Evolutionary conservation across 35 echinoderm and acorn worm species (phyloP).

Genomic region (Nesometra sesokonis): DNA sequence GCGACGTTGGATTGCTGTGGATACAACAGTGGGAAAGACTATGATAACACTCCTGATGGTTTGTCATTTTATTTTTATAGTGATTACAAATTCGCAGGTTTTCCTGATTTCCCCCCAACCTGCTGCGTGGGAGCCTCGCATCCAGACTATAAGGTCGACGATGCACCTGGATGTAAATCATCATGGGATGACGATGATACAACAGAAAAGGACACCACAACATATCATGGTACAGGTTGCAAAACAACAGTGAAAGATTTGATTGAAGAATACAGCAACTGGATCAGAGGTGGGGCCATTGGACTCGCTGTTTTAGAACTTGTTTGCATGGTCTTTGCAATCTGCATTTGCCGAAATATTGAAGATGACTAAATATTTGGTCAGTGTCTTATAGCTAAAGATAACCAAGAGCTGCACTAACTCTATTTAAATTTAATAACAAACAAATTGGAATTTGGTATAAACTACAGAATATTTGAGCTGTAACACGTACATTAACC

Average conservation of each 20-base stretch:
- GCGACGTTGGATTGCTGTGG: neutral
- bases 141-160: neutral
- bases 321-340: neutral
- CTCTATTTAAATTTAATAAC: no score
- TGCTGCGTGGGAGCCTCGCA: neutral
- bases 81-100: neutral
- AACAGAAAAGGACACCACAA: neutral
- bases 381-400: no score
- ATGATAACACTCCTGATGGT: neutral
- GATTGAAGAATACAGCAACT: neutral
- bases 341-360: neutral
- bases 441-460: no score
- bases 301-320: neutral
- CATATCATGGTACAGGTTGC: neutral
- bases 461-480: no score
- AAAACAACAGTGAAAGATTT: neutral
- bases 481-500: no score
- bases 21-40: neutral
- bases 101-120: neutral
- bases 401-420: no score
- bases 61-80: neutral
- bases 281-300: neutral
- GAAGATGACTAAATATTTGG: neutral
- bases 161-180: neutral
- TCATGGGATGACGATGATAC: neutral